A percentile compares a stretch with the other conserved stretches of the same genome.
Conservation (phyloP, 2,888 invertebrate genomes). For the Rapana venosa region DNA sequence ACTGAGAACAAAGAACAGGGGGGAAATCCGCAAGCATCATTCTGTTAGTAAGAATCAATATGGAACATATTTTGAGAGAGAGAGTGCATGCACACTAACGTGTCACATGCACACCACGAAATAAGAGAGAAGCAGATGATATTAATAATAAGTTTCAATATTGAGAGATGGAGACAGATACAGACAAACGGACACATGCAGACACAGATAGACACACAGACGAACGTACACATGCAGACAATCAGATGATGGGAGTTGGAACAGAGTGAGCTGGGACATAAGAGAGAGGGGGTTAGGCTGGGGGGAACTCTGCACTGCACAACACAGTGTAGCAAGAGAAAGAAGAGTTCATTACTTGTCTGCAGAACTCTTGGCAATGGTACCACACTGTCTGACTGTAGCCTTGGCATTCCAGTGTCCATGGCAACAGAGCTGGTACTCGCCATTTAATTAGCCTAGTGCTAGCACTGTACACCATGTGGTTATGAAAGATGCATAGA, state of each 20-base stretch:
- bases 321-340: neutral
- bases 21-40: too few relatives aligned
- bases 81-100: neutral
- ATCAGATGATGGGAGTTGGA: too few relatives aligned
- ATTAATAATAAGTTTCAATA: neutral
- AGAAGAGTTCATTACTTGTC: neutral
- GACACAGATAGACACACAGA: neutral
- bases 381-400: neutral
- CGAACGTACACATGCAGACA: neutral
- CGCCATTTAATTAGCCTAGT: too few relatives aligned
- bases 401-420: conserved; percentile 9
- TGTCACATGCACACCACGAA: neutral
- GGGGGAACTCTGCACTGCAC: too few relatives aligned
- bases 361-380: neutral
- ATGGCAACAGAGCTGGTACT: neutral
- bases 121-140: neutral
- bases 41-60: neutral
- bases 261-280: too few relatives aligned
- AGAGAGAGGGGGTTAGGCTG: too few relatives aligned
- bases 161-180: neutral
- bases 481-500: too few relatives aligned
- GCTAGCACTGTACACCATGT: too few relatives aligned
- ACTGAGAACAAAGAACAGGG: too few relatives aligned
- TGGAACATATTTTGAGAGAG: neutral
- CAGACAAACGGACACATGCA: too few relatives aligned